Conservation (phyloP, 2,797 vertebrate species). For the Nannoperca obscura region DNA sequence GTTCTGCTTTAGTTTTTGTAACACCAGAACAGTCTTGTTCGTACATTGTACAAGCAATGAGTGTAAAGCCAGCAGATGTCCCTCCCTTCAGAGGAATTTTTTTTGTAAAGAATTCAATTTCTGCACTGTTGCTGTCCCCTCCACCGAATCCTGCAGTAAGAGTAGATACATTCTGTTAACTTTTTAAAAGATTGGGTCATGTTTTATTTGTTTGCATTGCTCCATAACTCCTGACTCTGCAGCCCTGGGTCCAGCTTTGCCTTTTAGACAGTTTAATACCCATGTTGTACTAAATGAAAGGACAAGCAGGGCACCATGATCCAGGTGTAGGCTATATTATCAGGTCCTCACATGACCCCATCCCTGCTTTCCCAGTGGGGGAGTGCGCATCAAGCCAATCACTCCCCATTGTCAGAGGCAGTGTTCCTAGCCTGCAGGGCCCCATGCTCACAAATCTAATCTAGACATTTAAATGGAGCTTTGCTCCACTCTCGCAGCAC, state of each 20-base stretch:
- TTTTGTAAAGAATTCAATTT: neutral
- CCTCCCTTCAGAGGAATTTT: neutral
- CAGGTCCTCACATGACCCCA: conserved; percentile 45
- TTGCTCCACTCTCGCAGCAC: conserved; percentile 62
- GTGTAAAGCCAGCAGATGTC: neutral
- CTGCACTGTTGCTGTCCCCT: conserved; percentile 3
- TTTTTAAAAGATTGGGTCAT: conserved; percentile 4
- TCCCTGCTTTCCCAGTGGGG: conserved; percentile 33
- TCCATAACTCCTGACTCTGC: neutral
- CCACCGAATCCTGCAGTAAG: conserved; percentile 10
- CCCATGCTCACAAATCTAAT: conserved; percentile 79
- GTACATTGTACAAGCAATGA: neutral
- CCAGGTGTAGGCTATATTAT: conserved; percentile 22
- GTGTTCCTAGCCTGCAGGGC: conserved; percentile 66
- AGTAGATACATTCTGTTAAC: conserved; percentile 3
- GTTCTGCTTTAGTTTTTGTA: neutral
- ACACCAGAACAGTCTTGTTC: neutral
- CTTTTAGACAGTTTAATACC: neutral
- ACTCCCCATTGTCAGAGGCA: conserved; percentile 62
- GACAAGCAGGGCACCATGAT: neutral
- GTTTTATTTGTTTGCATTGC: conserved; percentile 2
- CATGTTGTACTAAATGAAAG: neutral
- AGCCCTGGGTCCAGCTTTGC: neutral
- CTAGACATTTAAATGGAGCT: conserved; percentile 77
- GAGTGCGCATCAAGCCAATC: conserved; percentile 61